Evolutionary conservation across 2,113 vertebrate species (phyloP).

Genomic region (Neogobius melanostomus): DNA sequence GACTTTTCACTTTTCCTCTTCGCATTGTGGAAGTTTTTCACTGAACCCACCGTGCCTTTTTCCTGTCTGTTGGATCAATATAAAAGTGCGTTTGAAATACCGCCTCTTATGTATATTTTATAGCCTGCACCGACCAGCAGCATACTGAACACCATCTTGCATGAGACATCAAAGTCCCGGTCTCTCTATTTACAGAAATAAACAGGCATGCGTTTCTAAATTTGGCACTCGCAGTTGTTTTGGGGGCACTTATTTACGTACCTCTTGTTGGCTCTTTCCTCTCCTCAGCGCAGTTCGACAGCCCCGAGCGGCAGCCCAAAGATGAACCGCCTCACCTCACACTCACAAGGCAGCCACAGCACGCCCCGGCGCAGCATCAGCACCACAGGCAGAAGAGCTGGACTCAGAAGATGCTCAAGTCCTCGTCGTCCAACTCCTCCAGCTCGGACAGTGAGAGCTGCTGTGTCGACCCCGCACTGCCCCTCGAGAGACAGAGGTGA

Average conservation of each 20-base stretch:
- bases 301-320: slow-evolving; percentile 68
- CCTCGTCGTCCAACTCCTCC: slow-evolving; percentile 37
- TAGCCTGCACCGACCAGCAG: slow-evolving; percentile 29
- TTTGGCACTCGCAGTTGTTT: slow-evolving; percentile 4
- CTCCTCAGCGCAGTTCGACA: slow-evolving; percentile 85
- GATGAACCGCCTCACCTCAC: slow-evolving; percentile 69
- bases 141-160: slow-evolving; percentile 40
- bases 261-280: slow-evolving; percentile 13
- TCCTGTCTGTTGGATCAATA: slow-evolving; percentile 5
- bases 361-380: slow-evolving; percentile 43
- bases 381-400: slow-evolving; percentile 86
- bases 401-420: slow-evolving; percentile 83
- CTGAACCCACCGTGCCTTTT: neutral
- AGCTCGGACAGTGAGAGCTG: slow-evolving; percentile 59
- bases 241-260: slow-evolving; percentile 13
- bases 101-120: slow-evolving; percentile 56
- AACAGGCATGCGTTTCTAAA: slow-evolving; percentile 29
- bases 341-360: slow-evolving; percentile 55
- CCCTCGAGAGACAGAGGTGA: slow-evolving; percentile 89
- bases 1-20: slow-evolving; percentile 6
- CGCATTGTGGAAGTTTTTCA: slow-evolving; percentile 2
- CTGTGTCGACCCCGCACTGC: slow-evolving; percentile 79
- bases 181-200: slow-evolving; percentile 37
- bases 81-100: slow-evolving; percentile 15
- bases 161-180: slow-evolving; percentile 54